Conservation (phyloP, 2,797 vertebrate genomes). For the Pyrrhura leucotis region DNA sequence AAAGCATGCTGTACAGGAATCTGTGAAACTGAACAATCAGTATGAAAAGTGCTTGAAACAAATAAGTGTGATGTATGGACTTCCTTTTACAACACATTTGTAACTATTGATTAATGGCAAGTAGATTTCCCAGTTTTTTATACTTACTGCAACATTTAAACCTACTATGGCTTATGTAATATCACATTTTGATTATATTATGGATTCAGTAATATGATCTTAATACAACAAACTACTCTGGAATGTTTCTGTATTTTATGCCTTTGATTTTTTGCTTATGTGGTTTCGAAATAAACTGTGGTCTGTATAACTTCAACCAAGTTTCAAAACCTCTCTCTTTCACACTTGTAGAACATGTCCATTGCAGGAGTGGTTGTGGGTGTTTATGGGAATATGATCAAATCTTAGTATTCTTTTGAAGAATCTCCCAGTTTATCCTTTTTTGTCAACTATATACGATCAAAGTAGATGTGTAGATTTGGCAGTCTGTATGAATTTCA, state of each 20-base stretch:
- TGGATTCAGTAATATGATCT: background rate
- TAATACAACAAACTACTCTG: background rate
- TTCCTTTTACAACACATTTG: slow-evolving; percentile 23
- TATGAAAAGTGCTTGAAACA: slow-evolving; percentile 71
- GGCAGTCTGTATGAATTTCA: background rate
- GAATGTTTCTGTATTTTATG: background rate
- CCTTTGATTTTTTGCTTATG: background rate
- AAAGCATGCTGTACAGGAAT: slow-evolving; percentile 67
- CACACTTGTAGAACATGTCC: background rate
- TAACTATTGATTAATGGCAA: background rate
- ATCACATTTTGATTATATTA: background rate
- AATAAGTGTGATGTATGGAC: slow-evolving; percentile 56
- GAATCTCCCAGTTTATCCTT: background rate
- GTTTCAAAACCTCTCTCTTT: background rate
- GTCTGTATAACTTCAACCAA: background rate
- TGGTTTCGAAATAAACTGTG: slow-evolving; percentile 36
- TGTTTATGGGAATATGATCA: background rate
- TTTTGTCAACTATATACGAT: background rate
- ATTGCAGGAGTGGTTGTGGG: background rate
- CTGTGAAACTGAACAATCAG: slow-evolving; percentile 64
- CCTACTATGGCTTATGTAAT: background rate
- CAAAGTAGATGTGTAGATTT: background rate
- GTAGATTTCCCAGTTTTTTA: background rate
- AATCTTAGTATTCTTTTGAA: background rate
- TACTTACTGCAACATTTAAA: background rate